These are phyloP conservation scores for Dryoscopus gambensis DNA, from an alignment of 2,113 vertebrate genomes.

Conservation along the genomic window DNA sequence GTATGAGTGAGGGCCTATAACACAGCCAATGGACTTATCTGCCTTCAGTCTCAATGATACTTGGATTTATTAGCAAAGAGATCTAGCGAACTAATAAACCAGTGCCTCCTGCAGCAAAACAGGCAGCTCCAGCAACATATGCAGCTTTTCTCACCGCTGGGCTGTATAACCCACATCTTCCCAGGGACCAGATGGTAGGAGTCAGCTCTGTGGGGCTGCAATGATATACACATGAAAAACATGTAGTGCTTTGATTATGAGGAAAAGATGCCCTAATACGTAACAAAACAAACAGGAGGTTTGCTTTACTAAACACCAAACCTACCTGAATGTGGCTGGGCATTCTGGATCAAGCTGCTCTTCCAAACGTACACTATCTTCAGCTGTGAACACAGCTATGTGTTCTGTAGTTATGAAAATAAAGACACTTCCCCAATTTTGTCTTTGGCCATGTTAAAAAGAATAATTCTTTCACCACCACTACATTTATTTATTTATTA, in stretches of 20 bases:
- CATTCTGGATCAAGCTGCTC: not conserved
- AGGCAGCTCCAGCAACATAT: constrained; percentile 16
- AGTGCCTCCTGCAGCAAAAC: not conserved
- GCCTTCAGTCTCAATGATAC: not conserved
- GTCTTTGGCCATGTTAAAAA: not conserved
- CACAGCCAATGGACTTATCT: not conserved
- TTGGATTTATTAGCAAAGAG: not conserved
- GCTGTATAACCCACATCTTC: not conserved
- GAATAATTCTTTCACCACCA: not conserved
- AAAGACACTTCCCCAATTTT: not conserved
- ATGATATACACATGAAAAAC: not conserved
- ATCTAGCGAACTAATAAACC: not conserved
- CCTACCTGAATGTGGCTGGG: not conserved
- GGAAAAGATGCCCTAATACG: not conserved
- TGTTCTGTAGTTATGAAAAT: not conserved
- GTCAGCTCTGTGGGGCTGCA: not conserved
- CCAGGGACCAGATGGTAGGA: constrained; percentile 18
- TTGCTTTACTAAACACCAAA: not conserved
- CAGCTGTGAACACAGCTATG: not conserved
- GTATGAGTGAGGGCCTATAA: not conserved
- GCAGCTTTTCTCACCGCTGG: constrained; percentile 20
- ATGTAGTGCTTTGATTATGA: not conserved
- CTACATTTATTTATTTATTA: not conserved
- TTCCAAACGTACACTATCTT: not conserved
- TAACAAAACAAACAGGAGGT: not conserved